These are phyloP conservation scores for Festucalex cinctus DNA, from an alignment of 2,113 vertebrate species.

Conservation along the genomic window DNA sequence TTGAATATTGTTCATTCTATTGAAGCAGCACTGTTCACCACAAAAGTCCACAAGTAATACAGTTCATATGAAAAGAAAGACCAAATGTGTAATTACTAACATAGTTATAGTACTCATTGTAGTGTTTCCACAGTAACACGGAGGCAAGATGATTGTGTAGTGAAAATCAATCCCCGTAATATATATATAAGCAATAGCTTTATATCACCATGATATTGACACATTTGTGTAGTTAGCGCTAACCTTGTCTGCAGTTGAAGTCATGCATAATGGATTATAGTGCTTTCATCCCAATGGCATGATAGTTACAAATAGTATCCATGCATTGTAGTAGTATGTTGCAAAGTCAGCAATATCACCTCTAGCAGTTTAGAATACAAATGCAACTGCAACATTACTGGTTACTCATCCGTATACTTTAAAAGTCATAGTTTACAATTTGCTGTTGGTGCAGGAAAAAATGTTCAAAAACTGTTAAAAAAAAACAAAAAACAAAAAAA, in stretches of 20 bases:
- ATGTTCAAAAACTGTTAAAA: background rate
- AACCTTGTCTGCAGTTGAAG: background rate
- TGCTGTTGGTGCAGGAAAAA: constrained; percentile 16
- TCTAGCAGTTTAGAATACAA: constrained; percentile 27
- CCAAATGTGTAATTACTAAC: background rate
- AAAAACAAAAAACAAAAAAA: background rate
- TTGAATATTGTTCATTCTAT: no score
- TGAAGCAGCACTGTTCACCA: no score
- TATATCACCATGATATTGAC: background rate
- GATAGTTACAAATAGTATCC: constrained; percentile 31
- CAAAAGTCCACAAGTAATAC: no score
- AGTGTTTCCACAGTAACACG: background rate
- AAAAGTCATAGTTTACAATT: constrained; percentile 34
- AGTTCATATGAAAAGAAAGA: no score
- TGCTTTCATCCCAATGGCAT: constrained; percentile 16
- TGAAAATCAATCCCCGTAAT: background rate
- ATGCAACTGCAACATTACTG: constrained; percentile 20
- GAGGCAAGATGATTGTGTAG: background rate
- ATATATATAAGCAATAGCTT: no score
- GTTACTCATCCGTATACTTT: constrained; percentile 36
- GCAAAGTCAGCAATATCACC: constrained; percentile 40
- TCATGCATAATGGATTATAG: background rate
- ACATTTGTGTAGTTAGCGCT: background rate
- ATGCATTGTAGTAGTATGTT: constrained; percentile 19
- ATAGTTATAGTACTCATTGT: background rate